Conservation (phyloP, 64 coral and sea anemone species). For the Montipora sp. region DNA sequence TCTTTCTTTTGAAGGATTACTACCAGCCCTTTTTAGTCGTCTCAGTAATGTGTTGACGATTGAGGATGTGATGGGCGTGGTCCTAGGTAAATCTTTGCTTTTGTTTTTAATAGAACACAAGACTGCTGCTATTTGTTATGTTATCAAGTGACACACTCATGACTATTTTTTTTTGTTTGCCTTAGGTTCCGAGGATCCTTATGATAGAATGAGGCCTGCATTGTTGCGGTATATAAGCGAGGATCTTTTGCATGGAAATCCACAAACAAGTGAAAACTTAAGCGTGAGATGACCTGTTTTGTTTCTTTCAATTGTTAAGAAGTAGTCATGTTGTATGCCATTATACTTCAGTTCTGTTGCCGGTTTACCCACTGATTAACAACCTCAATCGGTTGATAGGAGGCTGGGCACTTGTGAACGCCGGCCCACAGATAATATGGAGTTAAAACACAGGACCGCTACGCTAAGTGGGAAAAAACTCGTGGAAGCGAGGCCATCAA, state of each 20-base stretch:
- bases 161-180: not conserved
- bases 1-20: not conserved
- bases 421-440: no score
- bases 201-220: slow-evolving; percentile 8
- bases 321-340: no score
- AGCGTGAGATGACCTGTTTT: not conserved
- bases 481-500: no score
- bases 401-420: no score
- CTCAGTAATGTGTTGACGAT: slow-evolving; percentile 36
- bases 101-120: not conserved
- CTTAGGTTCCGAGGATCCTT: slow-evolving; percentile 52
- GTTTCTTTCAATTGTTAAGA: no score
- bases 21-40: slow-evolving; percentile 18
- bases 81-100: slow-evolving; percentile 33
- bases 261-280: slow-evolving; percentile 45
- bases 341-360: no score
- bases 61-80: slow-evolving; percentile 48
- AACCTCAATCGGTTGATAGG: no score
- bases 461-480: no score
- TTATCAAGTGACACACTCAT: not conserved
- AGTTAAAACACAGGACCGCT: no score
- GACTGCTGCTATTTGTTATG: no score
- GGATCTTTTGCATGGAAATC: slow-evolving; percentile 65
- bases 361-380: no score
- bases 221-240: slow-evolving; percentile 30